phyloP scores from a whole-genome alignment of 2,113 vertebrate species.

The Chrysemys picta region DNA sequence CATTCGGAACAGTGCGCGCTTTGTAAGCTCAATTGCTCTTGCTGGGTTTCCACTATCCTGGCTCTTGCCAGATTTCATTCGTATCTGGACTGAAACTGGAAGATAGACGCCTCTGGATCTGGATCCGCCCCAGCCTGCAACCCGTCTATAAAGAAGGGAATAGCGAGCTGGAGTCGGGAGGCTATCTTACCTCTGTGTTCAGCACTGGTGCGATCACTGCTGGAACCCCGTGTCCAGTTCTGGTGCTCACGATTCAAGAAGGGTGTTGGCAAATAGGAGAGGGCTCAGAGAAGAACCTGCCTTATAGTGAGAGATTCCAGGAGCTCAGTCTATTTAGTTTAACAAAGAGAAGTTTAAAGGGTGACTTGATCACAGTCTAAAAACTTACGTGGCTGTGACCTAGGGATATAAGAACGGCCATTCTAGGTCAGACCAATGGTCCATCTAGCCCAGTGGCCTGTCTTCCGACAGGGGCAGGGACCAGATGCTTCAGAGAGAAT shows the following conservation, averaged over 20 bases:
- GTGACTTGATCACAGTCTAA: neutral
- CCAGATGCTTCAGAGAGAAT: neutral
- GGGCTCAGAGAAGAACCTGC: too few species aligned
- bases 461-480: neutral
- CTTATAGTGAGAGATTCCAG: neutral
- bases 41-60: neutral
- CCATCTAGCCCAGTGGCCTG: neutral
- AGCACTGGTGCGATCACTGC: too few species aligned
- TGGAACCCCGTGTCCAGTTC: too few species aligned
- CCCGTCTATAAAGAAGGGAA: neutral
- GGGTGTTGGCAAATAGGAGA: too few species aligned
- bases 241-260: too few species aligned
- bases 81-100: neutral
- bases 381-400: neutral
- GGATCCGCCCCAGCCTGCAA: too few species aligned
- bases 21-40: neutral
- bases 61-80: neutral
- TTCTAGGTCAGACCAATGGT: neutral
- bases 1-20: neutral
- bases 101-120: neutral
- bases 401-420: neutral
- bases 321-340: slow-evolving; percentile 38
- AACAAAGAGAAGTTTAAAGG: neutral
- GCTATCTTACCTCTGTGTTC: neutral
- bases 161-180: neutral